Evolutionary conservation across 2,888 invertebrate genomes (phyloP).

Genomic region (Nomada ferruginata): DNA sequence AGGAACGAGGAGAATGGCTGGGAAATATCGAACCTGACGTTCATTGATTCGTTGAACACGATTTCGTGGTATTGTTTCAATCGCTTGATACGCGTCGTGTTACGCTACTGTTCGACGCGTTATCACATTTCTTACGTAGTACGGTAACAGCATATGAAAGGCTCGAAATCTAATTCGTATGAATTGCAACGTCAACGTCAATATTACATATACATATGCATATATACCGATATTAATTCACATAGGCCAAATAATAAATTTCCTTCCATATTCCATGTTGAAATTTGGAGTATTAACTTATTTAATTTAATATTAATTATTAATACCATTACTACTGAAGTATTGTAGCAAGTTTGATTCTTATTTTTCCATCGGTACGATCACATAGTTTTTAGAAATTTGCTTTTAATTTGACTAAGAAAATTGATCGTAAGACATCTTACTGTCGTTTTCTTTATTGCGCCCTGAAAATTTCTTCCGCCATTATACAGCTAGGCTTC

Average conservation of each 20-base stretch:
- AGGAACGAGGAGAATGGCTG: slow-evolving; percentile 19
- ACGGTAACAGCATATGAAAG: slow-evolving; percentile 11
- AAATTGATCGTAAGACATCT: slow-evolving; percentile 28
- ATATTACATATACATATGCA: background rate
- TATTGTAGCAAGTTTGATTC: background rate
- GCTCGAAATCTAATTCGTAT: slow-evolving; percentile 3
- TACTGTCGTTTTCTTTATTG: slow-evolving; percentile 20
- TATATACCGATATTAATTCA: background rate
- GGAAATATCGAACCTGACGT: slow-evolving; percentile 57
- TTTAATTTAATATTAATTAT: background rate
- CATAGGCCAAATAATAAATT: background rate
- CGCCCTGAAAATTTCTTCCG: slow-evolving; percentile 32
- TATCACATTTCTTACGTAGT: slow-evolving; percentile 31
- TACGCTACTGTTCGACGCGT: slow-evolving; percentile 21
- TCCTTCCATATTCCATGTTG: too few relatives aligned
- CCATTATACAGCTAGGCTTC: slow-evolving; percentile 45
- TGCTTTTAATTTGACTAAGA: background rate
- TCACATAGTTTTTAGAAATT: slow-evolving; percentile 1
- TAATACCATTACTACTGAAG: too few relatives aligned
- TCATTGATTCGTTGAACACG: slow-evolving; percentile 60
- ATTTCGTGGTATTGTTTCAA: slow-evolving; percentile 53
- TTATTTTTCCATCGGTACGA: background rate
- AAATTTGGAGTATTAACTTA: too few relatives aligned
- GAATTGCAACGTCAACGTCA: background rate
- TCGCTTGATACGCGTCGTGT: slow-evolving; percentile 41